Conservation (phyloP, 1,140 invertebrate species). For the Macrobrachium rosenbergii region DNA sequence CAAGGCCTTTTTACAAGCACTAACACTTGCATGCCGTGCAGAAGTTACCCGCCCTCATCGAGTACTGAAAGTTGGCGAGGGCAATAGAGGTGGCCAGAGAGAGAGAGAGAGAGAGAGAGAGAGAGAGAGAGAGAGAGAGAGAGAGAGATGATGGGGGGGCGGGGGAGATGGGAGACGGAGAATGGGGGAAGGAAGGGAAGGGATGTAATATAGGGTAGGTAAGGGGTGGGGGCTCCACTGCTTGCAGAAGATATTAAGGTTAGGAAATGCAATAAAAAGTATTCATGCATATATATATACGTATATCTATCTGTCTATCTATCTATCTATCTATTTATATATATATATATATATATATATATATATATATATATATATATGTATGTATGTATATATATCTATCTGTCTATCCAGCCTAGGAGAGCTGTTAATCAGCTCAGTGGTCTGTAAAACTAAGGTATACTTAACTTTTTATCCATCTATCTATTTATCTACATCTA, state of each 20-base stretch:
- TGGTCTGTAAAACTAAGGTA: too few relatives aligned
- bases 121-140: neutral
- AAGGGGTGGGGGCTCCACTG: neutral
- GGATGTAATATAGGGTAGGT: neutral
- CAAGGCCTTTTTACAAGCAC: neutral
- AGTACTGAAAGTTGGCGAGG: neutral
- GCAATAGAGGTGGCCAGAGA: neutral
- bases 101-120: neutral
- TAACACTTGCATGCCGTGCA: neutral
- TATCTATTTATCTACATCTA: too few relatives aligned
- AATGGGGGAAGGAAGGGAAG: neutral
- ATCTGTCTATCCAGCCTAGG: neutral
- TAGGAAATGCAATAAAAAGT: too few relatives aligned
- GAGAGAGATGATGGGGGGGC: neutral
- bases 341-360: conserved; percentile 27
- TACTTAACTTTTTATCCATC: neutral
- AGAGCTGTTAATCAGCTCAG: neutral
- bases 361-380: conserved; percentile 27
- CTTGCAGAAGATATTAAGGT: too few relatives aligned
- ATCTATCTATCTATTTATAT: conserved; percentile 4
- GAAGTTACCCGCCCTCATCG: too few relatives aligned
- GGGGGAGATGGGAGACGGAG: neutral
- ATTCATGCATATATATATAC: conserved; percentile 17
- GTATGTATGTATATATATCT: neutral
- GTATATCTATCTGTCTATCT: neutral